These are phyloP conservation scores for Synanthedon andrenaeformis DNA, from an alignment of 2,888 invertebrate species.

Conservation along the genomic window DNA sequence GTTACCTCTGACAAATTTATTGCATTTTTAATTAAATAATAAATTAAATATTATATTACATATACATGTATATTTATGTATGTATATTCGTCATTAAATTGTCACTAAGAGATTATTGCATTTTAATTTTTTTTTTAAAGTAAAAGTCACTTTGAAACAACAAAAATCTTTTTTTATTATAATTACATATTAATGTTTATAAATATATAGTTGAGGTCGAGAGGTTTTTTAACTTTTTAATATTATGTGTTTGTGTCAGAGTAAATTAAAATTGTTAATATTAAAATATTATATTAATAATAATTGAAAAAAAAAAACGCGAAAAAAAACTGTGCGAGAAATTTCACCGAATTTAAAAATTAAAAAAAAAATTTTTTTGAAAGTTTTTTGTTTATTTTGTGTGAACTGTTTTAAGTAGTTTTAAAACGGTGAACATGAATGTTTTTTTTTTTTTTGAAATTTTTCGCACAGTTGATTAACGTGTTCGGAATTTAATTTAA, in stretches of 20 bases:
- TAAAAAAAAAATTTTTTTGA: too few species aligned
- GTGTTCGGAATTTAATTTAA: too few species aligned
- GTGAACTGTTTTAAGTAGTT: too few species aligned
- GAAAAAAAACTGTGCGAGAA: too few species aligned
- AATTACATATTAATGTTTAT: slow-evolving; percentile 29
- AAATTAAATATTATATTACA: slow-evolving; percentile 1
- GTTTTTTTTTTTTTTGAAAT: too few species aligned
- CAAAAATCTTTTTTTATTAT: slow-evolving; percentile 14
- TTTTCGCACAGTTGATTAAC: too few species aligned
- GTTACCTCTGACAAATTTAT: slow-evolving; percentile 24
- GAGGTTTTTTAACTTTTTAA: slow-evolving; percentile 15
- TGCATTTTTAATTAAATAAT: slow-evolving; percentile 15
- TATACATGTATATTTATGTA: not conserved
- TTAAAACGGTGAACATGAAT: too few species aligned
- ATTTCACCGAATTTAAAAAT: too few species aligned
- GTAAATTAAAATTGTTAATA: not conserved
- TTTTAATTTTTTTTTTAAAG: slow-evolving; percentile 15
- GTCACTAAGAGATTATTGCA: slow-evolving; percentile 9
- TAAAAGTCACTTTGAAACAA: slow-evolving; percentile 48
- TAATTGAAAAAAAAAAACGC: too few species aligned
- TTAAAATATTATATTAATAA: too few species aligned
- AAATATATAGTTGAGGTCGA: slow-evolving; percentile 10
- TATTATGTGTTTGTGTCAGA: not conserved
- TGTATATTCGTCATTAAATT: not conserved
- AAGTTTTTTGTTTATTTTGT: too few species aligned